Conservation (phyloP, 2,888 invertebrate species). For the Drosophila flavopinicola region DNA sequence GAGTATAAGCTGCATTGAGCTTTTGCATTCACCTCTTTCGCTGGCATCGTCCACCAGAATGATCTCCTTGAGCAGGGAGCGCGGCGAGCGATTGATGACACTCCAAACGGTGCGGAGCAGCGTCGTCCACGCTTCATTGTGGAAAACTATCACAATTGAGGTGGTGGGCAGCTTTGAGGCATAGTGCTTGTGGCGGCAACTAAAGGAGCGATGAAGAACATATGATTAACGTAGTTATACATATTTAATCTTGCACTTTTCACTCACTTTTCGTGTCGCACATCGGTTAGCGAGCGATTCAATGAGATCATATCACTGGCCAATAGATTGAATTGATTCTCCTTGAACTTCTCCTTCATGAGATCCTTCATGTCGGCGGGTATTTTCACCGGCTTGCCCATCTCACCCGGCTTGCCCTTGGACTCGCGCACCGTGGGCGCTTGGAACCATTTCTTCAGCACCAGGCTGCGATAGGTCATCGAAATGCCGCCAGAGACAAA, state of each 20-base stretch:
- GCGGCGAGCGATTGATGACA: slow-evolving; percentile 97
- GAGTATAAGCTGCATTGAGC: too few species aligned
- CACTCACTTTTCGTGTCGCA: slow-evolving; percentile 94
- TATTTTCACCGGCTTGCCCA: slow-evolving; percentile 96
- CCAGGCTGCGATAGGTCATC: slow-evolving; percentile 83
- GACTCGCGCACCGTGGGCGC: slow-evolving; percentile 89
- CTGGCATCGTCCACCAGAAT: slow-evolving; percentile 99
- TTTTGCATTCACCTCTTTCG: slow-evolving; percentile 89
- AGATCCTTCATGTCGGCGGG: slow-evolving; percentile 93
- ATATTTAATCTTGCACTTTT: background rate
- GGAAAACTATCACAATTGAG: slow-evolving; percentile 99
- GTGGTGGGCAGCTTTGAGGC: slow-evolving; percentile 93
- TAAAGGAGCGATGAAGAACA: slow-evolving; percentile 71
- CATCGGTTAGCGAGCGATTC: slow-evolving; percentile 97
- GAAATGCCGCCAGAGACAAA: slow-evolving; percentile 81
- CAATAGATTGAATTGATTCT: slow-evolving; percentile 99
- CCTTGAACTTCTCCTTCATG: slow-evolving; percentile 97
- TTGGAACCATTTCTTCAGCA: slow-evolving; percentile 89
- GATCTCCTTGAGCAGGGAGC: slow-evolving; percentile 94
- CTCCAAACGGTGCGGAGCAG: slow-evolving; percentile 98
- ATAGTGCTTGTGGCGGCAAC: slow-evolving; percentile 92
- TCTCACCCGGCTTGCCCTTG: slow-evolving; percentile 93
- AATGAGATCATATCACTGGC: slow-evolving; percentile 99
- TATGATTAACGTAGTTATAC: background rate
- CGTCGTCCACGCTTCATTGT: slow-evolving; percentile 99